Base-by-base conservation (phyloP, 1,140 invertebrate genomes). In the Rhysida immarginata region DNA sequence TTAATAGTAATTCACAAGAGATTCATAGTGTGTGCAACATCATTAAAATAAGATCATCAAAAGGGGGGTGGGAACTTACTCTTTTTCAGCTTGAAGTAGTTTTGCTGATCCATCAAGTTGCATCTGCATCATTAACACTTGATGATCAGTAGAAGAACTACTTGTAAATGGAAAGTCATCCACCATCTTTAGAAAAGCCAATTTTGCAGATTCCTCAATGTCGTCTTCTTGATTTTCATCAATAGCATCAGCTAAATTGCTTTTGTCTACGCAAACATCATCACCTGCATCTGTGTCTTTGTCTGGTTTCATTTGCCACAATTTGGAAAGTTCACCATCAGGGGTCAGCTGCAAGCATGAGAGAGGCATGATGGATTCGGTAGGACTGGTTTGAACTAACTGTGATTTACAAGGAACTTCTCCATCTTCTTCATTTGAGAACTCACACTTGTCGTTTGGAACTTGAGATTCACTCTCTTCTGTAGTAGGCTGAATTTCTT, bases 81-180 rank as follows among this genome's bases (percentile, higher is more conserved):
- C 81, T 74, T 79, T 73, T 70, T 85, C 83, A 5, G 74, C 74
- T 60, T 76, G 77, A 27, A 87, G 71, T 0, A 81, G 82, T 70
- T 85, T 85, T 25, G 81, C 78, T 3, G 82, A 77, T 68, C 87
- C 84, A 54, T 87, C 84, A 3, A 87, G 65, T 61, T 80, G 74
- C 51, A 83, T 66, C 66, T 84, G 80, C 27, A 85, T 66, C 72
- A 82, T 77, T 0, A 80, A 78, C 57, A 83, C 67, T 66, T 83
- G 81, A 61, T 85, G 80, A 55, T 78, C 66, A 2, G 77, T 64
- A 63, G 74, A 75, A 58, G 84, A 82, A 49, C 81, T 75, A 50
- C 77, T 76, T 27, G 71, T 74, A 25, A 60, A 58, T 24, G 58
- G 57, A 24, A 64, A 48, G 18, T 58, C 57, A 13, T 54, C 61